Evolutionary conservation across 2,113 vertebrate genomes (phyloP).

Genomic region (Gallinago jamesoni): DNA sequence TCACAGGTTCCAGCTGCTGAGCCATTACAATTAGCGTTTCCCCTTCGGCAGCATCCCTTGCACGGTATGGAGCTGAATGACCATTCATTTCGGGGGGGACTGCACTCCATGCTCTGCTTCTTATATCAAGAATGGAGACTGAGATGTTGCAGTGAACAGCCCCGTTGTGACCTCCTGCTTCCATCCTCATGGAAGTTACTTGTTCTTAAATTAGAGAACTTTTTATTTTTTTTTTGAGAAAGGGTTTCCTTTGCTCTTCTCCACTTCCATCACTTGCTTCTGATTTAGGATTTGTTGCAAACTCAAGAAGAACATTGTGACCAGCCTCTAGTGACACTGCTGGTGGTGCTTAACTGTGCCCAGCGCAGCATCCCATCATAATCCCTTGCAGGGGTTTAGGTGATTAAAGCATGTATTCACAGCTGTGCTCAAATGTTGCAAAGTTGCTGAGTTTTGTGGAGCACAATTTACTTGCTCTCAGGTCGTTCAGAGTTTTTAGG

Average conservation of each 20-base stretch:
- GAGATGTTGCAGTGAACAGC: not conserved
- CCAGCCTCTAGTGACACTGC: not conserved
- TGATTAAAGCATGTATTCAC: fast-evolving
- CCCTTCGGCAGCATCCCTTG: not conserved
- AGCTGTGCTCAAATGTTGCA: not conserved
- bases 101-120: not conserved
- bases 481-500: fast-evolving
- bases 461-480: not conserved
- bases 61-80: not conserved
- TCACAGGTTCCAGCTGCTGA: not conserved
- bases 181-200: not conserved
- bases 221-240: not conserved
- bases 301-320: not conserved
- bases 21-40: not conserved
- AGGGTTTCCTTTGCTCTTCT: not conserved
- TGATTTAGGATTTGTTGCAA: not conserved
- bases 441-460: not conserved
- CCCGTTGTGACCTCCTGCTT: not conserved
- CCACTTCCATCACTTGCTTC: not conserved
- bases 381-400: not conserved
- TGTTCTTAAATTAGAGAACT: not conserved
- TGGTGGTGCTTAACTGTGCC: not conserved
- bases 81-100: not conserved
- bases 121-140: not conserved
- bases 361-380: not conserved